Evolutionary conservation across 2,797 vertebrate species (phyloP).

Genomic region (Chaunax sp.): DNA sequence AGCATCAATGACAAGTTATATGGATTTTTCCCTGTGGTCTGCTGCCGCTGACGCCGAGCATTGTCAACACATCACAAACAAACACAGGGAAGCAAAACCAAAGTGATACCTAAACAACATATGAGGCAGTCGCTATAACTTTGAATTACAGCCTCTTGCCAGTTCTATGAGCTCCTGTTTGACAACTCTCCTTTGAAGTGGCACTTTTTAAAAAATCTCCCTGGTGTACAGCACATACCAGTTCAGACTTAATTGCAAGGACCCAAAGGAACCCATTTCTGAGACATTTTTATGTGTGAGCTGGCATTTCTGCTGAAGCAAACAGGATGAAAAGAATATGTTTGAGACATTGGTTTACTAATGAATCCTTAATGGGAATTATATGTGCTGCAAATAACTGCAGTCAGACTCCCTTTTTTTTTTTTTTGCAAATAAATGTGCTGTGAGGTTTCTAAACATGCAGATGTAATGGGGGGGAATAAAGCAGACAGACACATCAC

Average conservation of each 20-base stretch:
- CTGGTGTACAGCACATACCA: constrained; percentile 26
- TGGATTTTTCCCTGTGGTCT: background rate
- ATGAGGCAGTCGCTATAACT: constrained; percentile 9
- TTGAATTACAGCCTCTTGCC: constrained; percentile 24
- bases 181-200: constrained; percentile 53
- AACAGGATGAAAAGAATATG: constrained; percentile 57
- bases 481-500: constrained; percentile 28
- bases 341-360: constrained; percentile 49
- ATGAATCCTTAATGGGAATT: constrained; percentile 68
- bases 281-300: constrained; percentile 29
- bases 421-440: constrained; percentile 34
- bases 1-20: background rate
- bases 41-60: background rate
- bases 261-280: constrained; percentile 20
- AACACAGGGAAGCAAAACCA: constrained; percentile 1
- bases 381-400: constrained; percentile 51
- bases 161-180: constrained; percentile 35
- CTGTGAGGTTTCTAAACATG: constrained; percentile 16
- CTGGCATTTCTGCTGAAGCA: constrained; percentile 39
- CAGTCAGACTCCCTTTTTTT: constrained; percentile 11
- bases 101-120: constrained; percentile 17
- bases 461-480: constrained; percentile 34
- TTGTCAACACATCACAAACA: constrained; percentile 11
- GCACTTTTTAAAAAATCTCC: constrained; percentile 4
- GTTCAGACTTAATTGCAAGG: constrained; percentile 47